Percentiles rank a stretch among this genome's conserved stretches.
These are phyloP conservation scores for Delichon dasypus DNA, from an alignment of 2,797 vertebrate genomes.

Conservation along the genomic window DNA sequence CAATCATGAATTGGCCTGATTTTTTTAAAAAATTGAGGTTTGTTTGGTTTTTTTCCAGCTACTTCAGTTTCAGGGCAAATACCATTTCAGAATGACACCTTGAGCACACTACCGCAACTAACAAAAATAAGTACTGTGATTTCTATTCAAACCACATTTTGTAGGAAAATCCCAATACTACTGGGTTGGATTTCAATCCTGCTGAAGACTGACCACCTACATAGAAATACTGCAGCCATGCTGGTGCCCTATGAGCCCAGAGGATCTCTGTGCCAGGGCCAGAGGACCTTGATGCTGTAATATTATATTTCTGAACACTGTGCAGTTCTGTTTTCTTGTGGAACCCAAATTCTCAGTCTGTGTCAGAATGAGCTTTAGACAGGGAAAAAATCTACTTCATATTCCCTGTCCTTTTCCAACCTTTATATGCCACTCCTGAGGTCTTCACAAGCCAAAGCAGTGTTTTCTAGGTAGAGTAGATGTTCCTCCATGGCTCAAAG, in stretches of 20 bases:
- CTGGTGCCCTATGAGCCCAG: background rate
- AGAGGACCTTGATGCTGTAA: background rate
- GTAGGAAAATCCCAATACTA: background rate
- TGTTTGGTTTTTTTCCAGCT: background rate
- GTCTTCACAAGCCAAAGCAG: background rate
- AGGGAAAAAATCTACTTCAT: background rate
- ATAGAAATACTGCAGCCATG: accelerated
- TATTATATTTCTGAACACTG: background rate
- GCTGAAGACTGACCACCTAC: background rate
- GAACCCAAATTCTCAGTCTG: background rate
- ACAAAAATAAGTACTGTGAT: background rate
- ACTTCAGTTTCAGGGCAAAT: background rate
- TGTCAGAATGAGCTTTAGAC: background rate
- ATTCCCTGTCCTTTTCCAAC: background rate
- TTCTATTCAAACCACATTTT: background rate
- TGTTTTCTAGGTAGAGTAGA: background rate
- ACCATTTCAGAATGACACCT: background rate
- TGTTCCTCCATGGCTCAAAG: background rate
- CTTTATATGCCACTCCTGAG: background rate
- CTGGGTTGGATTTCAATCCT: background rate
- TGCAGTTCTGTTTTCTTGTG: background rate
- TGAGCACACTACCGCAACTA: background rate
- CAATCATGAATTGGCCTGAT: background rate
- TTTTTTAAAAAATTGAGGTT: background rate
- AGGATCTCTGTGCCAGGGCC: background rate